These are phyloP conservation scores for Phalera bucephala DNA, from an alignment of 2,888 invertebrate species.

Conservation along the genomic window DNA sequence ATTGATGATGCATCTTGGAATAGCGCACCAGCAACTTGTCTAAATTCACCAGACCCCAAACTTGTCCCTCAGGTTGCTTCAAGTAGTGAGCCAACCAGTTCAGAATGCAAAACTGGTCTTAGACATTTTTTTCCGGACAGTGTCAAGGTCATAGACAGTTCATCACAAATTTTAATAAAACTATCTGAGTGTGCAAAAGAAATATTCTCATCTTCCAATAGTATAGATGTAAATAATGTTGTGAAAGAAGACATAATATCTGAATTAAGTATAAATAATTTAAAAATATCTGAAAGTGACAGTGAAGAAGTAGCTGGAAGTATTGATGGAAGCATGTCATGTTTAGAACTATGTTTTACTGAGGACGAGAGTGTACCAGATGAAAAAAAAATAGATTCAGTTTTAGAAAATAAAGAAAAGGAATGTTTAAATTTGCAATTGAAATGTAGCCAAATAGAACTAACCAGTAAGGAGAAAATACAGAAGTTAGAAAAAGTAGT, in stretches of 20 bases:
- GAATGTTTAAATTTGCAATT: conserved; percentile 78
- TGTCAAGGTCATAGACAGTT: conserved; percentile 70
- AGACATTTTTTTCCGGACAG: conserved; percentile 76
- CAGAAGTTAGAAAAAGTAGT: conserved; percentile 79
- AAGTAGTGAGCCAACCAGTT: conserved; percentile 72
- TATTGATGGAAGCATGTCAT: conserved; percentile 75
- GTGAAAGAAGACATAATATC: conserved; percentile 62
- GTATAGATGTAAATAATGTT: conserved; percentile 64
- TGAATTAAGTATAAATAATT: conserved; percentile 68
- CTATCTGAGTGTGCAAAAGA: conserved; percentile 78
- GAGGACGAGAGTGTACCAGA: conserved; percentile 71
- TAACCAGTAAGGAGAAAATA: conserved; percentile 71
- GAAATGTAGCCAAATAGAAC: conserved; percentile 74
- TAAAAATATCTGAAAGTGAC: conserved; percentile 76
- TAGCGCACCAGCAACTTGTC: conserved; percentile 85
- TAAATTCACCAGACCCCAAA: conserved; percentile 82
- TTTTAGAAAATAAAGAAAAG: conserved; percentile 72
- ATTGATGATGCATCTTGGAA: conserved; percentile 59
- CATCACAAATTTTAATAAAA: conserved; percentile 72
- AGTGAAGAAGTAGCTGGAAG: conserved; percentile 75
- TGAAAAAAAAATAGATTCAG: conserved; percentile 53
- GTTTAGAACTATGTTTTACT: conserved; percentile 74
- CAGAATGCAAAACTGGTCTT: conserved; percentile 63
- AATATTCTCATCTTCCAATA: conserved; percentile 74
- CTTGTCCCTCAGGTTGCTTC: conserved; percentile 53